Evolutionary conservation across 2,797 vertebrate species (phyloP).

Genomic region (Leucoraja ocellata): DNA sequence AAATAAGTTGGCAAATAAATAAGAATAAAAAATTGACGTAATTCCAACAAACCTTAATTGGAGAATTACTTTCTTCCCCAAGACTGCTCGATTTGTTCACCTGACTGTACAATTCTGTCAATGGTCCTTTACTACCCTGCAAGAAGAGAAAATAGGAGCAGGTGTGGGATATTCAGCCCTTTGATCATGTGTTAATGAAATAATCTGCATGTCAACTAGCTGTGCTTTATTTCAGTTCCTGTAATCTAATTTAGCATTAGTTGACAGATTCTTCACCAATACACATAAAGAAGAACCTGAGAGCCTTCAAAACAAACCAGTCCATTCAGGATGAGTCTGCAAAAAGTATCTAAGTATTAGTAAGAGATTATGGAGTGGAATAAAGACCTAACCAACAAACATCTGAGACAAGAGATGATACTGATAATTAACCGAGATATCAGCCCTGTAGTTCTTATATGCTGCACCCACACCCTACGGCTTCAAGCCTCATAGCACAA

Average conservation of each 20-base stretch:
- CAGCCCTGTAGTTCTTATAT: background rate
- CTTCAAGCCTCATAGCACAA: too few species aligned
- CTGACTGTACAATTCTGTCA: constrained; percentile 59
- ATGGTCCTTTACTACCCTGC: constrained; percentile 67
- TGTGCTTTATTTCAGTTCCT: background rate
- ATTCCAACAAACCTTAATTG: constrained; percentile 65
- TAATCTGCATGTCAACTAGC: background rate
- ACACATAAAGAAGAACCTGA: background rate
- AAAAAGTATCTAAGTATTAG: background rate
- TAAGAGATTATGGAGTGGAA: background rate
- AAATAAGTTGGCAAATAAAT: background rate
- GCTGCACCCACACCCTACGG: background rate
- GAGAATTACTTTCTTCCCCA: constrained; percentile 63
- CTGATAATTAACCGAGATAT: background rate
- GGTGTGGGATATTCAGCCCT: too few species aligned
- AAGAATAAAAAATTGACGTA: background rate
- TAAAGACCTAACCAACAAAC: background rate
- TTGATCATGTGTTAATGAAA: background rate
- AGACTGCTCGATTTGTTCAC: constrained; percentile 55
- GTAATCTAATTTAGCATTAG: background rate
- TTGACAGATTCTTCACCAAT: background rate
- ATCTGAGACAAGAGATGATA: background rate
- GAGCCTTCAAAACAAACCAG: background rate
- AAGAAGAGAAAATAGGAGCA: constrained; percentile 47
- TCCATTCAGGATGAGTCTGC: background rate